phyloP scores from a whole-genome alignment of 2,113 vertebrate species.

The Aegithalos caudatus region DNA sequence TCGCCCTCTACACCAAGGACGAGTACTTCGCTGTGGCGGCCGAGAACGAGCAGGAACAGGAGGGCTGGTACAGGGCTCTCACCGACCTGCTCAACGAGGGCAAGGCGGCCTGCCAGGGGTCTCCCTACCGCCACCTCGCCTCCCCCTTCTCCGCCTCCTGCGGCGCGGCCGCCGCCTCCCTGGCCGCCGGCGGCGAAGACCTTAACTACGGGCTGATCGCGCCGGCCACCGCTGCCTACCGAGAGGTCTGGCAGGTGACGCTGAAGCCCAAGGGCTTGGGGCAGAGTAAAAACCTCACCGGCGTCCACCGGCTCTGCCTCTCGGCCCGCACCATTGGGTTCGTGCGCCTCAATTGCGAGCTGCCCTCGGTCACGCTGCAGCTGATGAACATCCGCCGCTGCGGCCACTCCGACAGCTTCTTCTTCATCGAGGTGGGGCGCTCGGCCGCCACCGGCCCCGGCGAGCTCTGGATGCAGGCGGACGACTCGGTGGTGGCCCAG shows the following conservation, averaged over 20 bases:
- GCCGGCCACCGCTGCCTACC: slow-evolving; percentile 82
- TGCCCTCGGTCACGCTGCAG: slow-evolving; percentile 89
- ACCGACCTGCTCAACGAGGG: slow-evolving; percentile 86
- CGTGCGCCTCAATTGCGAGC: slow-evolving; percentile 90
- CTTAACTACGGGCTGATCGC: slow-evolving; percentile 84
- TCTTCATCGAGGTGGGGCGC: slow-evolving; percentile 96
- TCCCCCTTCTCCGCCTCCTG: slow-evolving; percentile 76
- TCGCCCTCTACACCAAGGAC: slow-evolving; percentile 96
- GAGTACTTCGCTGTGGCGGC: slow-evolving; percentile 97
- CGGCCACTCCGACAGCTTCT: slow-evolving; percentile 97
- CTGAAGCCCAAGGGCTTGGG: slow-evolving; percentile 93
- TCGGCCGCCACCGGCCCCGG: slow-evolving; percentile 95
- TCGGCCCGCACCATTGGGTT: slow-evolving; percentile 92
- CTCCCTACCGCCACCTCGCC: slow-evolving; percentile 61
- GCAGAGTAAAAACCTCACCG: slow-evolving; percentile 88
- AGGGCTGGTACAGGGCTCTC: slow-evolving; percentile 89
- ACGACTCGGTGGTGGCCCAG: slow-evolving; percentile 97
- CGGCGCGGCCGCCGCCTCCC: slow-evolving; percentile 56
- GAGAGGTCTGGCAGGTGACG: slow-evolving; percentile 96
- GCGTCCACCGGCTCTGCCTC: slow-evolving; percentile 92
- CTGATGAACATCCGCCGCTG: slow-evolving; percentile 97
- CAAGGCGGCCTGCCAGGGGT: slow-evolving; percentile 78
- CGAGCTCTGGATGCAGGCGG: slow-evolving; percentile 98
- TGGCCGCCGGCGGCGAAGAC: slow-evolving; percentile 74
- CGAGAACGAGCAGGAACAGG: slow-evolving; percentile 92